Evolutionary conservation across 2,113 vertebrate species (phyloP), one percentile per base, ranked within the genome.

Genomic region (Morone chrysops): DNA sequence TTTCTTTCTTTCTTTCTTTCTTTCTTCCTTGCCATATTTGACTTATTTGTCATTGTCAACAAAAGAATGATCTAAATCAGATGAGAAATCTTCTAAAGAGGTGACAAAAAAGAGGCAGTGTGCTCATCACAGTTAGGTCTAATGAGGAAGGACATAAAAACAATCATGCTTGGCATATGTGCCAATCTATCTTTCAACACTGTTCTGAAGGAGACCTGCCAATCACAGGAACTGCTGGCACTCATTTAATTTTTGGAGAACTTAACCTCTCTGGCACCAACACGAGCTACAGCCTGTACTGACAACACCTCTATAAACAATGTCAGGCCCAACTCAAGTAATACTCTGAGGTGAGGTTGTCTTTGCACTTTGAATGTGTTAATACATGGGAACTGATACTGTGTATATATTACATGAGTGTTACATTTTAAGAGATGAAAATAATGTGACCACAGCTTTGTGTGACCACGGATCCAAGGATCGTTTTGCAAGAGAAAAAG

Each of bases 401-500:
- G 17, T 20, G 4, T 31, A 22, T 4, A 20, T 2, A 47, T 14
- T 53, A 8, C 0, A 69, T 8, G 43, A 2, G 31, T n/a, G 47
- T 61, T 18, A 73, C 38, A 40, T 50, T 45, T 66, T 48, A 47
- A 40, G 43, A 50, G 2, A 18, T 61, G 36, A 41, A 67, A 73
- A 70, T 75, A 61, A 57, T 18, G 13, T 0, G 1, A 51, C 22
- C 3, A 14, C 59, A 70, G 17, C 5, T 65, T 45, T 59, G 17
- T 76, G 17, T 43, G 22, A 61, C 31, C 31, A 14, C 12, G 18
- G 11, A 61, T 68, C 50, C 31, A 60, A 66, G 69, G 25, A 70
- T 5, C 40, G 1, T 79, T 73, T 75, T 31, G 31, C 72, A 80
- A 68, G 65, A 77, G 31, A 47, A 69, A 17, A 48, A 75, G 53